Evolutionary conservation across 1,140 invertebrate genomes (phyloP), one percentile per base, ranked within the genome.

Genomic region (Saccostrea cuccullata): DNA sequence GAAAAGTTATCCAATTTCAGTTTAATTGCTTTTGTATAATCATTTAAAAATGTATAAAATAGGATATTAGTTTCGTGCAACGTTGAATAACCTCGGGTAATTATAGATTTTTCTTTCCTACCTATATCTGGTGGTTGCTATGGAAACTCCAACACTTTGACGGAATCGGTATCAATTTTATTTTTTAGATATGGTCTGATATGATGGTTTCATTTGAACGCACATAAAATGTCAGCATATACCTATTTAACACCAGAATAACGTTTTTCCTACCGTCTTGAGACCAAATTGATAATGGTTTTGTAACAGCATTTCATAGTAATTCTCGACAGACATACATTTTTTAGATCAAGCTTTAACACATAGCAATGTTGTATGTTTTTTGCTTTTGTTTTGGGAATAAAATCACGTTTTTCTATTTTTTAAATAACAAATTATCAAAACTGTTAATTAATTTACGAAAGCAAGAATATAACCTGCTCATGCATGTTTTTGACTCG

Each of bases 41-140:
- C 60, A 11, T 67, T 67, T 67, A 67, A 67, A 67, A 47, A 67
- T 67, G 20, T 67, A 67, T 67, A 67, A 20, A 23, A 67, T 67
- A 67, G 15, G 60, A 23, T 23, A n/a, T 67, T 67, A 23, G 15
- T 67, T 67, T 67, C 0, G n/a, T 67, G 23, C 23, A 20, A n/a
- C 60, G 20, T 67, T 67, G n/a, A 36, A 67, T 67, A 67, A 67
- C 60, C 60, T 20, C 60, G 23, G 60, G 60, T 67, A n/a, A 20
- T 67, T 0, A 20, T n/a, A 67, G 8, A n/a, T 67, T 67, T 67
- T 67, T 67, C 23, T 20, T 23, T 67, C 17, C 60, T 67, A 67
- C 60, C 60, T 67, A 67, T 67, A 20, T 67, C 23, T 67, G 17
- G 8, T 17, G 60, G 60, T 67, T n/a, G 2, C 60, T 17, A 67